Base-by-base conservation (phyloP, 2,888 invertebrate species). In the Orchesellides sinensis region DNA sequence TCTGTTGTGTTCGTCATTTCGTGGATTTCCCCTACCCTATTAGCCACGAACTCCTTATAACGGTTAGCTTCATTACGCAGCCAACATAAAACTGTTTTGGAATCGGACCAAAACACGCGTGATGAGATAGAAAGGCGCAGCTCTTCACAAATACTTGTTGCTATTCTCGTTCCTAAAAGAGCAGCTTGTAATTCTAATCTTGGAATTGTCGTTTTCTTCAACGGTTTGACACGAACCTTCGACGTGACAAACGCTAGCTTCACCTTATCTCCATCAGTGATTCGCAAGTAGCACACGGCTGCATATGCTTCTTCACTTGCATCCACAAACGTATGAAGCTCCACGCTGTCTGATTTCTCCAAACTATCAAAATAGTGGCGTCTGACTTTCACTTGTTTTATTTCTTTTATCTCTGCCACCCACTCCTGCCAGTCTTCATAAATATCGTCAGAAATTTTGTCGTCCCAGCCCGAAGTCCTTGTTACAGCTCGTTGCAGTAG, bases 401-500 rank as follows among this genome's bases (percentile, higher is more conserved):
- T 45, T 10, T 23, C 21, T 6, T 19, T 1, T 1, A 66, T 10
- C 14, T 45, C 6, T 14, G 1, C 12, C 1, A 40, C 1, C 65
- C 65, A 66, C n/a, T 1, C 2, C 27, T 23, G 17, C 65, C 65
- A 66, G 1, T 32, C 21, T 4, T 35, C 35, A 21, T 32, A 17
- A 5, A 54, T 8, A 8, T 25, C 45, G 25, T 32, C 54, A 1
- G 65, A 25, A 8, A 81, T 59, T 29, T 61, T n/a, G 21, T 80
- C 75, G 19, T 84, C 80, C 81, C 81, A 84, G 5, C 54, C 69
- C 17, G n/a, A n/a, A n/a, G n/a, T n/a, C n/a, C n/a, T n/a, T n/a
- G n/a, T n/a, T n/a, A n/a, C n/a, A n/a, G n/a, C 25, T n/a, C 72
- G 19, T 21, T 82, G 81, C 8, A 74, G 21, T 12, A 81, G 49